phyloP scores from a whole-genome alignment of 1,140 invertebrate species.

The Ostrea denselamellosa region DNA sequence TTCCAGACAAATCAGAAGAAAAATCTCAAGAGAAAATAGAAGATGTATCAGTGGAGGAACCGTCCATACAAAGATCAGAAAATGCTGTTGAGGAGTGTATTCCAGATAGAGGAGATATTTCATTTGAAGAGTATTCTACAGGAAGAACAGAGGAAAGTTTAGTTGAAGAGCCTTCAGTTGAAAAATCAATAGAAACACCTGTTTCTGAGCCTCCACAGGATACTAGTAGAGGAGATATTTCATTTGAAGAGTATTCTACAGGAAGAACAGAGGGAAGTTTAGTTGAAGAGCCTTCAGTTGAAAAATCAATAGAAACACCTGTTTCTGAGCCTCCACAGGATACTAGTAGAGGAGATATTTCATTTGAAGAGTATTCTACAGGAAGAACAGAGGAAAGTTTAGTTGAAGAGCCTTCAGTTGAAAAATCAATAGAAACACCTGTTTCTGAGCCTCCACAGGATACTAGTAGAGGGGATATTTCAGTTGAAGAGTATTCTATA shows the following conservation, averaged over 20 bases:
- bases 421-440: not conserved
- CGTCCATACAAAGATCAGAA: conserved; percentile 34
- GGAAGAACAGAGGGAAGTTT: not conserved
- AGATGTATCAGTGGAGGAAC: not conserved
- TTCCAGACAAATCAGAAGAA: conserved; percentile 43
- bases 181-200: not conserved
- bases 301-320: not conserved
- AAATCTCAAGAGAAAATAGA: not conserved
- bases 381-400: not conserved
- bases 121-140: not conserved
- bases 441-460: not conserved
- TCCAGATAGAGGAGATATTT: conserved; percentile 33
- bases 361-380: not conserved
- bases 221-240: not conserved
- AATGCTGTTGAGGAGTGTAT: conserved; percentile 35
- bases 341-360: not conserved
- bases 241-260: not conserved
- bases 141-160: not conserved
- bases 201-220: not conserved
- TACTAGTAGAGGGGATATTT: not conserved
- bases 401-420: not conserved
- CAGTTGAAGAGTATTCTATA: not conserved
- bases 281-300: not conserved
- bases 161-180: not conserved
- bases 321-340: not conserved